Percentiles rank a stretch among this genome's conserved stretches.
phyloP scores from a whole-genome alignment of 2,888 invertebrate genomes.

The Rugalucina vietnamica region DNA sequence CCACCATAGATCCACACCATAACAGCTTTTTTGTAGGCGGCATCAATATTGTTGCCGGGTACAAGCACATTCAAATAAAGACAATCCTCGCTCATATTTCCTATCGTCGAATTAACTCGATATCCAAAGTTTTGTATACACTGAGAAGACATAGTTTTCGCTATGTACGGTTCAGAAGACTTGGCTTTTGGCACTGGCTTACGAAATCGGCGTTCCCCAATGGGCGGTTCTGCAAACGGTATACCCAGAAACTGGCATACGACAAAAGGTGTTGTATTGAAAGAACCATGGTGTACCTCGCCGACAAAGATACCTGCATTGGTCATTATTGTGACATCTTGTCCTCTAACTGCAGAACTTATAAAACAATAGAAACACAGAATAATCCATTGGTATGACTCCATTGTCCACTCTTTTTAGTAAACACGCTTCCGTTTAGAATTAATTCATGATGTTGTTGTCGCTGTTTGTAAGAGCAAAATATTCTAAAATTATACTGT shows the following conservation, averaged over 20 bases:
- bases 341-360: background rate
- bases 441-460: no score
- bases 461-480: no score
- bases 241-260: constrained; percentile 24
- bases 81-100: constrained; percentile 28
- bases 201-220: constrained; percentile 15
- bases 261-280: background rate
- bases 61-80: constrained; percentile 27
- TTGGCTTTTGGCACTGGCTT: constrained; percentile 28
- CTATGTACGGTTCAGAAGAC: constrained; percentile 10
- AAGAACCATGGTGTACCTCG: background rate
- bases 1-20: constrained; percentile 44
- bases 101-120: background rate
- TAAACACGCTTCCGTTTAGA: no score
- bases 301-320: constrained; percentile 28
- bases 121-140: background rate
- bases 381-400: no score
- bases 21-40: background rate
- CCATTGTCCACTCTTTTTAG: no score
- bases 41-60: background rate
- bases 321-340: constrained; percentile 6
- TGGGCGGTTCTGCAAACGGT: constrained; percentile 35
- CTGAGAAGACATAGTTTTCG: background rate
- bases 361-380: no score
- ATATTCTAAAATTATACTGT: no score